phyloP scores from a whole-genome alignment of 2,113 vertebrate species.

The Alligator sinensis region DNA sequence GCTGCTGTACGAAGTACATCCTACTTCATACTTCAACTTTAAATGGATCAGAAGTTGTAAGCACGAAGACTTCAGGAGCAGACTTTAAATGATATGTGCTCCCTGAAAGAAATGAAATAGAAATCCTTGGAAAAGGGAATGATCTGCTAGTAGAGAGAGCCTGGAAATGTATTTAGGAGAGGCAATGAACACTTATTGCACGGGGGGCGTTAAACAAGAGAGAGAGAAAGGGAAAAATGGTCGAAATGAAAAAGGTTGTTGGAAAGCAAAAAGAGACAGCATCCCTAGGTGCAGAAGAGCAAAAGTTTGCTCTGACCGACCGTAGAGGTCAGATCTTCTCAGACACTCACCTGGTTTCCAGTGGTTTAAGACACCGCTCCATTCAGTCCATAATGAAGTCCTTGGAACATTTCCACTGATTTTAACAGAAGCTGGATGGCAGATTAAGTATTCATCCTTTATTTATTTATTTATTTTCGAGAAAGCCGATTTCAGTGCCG shows the following conservation, averaged over 20 bases:
- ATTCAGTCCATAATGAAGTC: constrained; percentile 65
- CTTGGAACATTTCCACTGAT: constrained; percentile 40
- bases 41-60: constrained; percentile 57
- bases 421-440: constrained; percentile 55
- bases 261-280: constrained; percentile 38
- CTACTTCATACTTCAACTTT: constrained; percentile 47
- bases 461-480: background rate
- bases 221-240: rapidly evolving
- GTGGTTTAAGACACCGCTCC: background rate
- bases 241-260: constrained; percentile 52
- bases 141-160: background rate
- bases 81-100: constrained; percentile 41
- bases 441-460: constrained; percentile 15
- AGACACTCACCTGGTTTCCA: constrained; percentile 45
- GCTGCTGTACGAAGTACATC: constrained; percentile 57
- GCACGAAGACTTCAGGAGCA: constrained; percentile 7
- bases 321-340: constrained; percentile 28
- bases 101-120: background rate
- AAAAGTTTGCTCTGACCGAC: constrained; percentile 27
- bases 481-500: constrained; percentile 45
- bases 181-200: background rate
- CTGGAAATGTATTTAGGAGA: rapidly evolving
- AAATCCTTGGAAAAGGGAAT: background rate
- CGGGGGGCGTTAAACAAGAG: background rate
- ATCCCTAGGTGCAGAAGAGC: background rate